These are phyloP conservation scores for Subacronicta megacephala DNA, from an alignment of 2,888 invertebrate genomes.

Conservation along the genomic window DNA sequence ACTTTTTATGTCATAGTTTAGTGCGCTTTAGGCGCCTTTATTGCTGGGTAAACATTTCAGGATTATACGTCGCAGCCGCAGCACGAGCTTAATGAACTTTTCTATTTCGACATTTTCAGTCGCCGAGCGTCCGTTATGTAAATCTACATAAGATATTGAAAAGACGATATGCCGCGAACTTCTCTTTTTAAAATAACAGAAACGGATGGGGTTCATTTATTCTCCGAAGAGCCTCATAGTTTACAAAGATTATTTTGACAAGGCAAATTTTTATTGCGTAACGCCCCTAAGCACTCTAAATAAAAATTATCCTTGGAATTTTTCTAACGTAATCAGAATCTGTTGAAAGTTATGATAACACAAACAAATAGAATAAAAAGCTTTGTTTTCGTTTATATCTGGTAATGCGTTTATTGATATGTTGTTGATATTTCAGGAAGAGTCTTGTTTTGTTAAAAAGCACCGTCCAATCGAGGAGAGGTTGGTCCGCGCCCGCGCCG, in stretches of 20 bases:
- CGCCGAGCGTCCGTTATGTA: slow-evolving; percentile 28
- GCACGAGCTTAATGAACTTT: slow-evolving; percentile 65
- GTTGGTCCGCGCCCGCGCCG: slow-evolving; percentile 69
- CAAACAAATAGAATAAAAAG: slow-evolving; percentile 71
- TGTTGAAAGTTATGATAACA: slow-evolving; percentile 65
- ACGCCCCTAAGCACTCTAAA: slow-evolving; percentile 43
- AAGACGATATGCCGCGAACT: slow-evolving; percentile 14
- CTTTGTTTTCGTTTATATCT: slow-evolving; percentile 67
- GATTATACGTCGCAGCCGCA: slow-evolving; percentile 74
- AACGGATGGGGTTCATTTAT: slow-evolving; percentile 35
- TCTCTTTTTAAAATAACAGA: slow-evolving; percentile 25
- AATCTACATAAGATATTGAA: slow-evolving; percentile 30
- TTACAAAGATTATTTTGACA: slow-evolving; percentile 49
- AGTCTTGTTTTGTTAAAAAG: slow-evolving; percentile 81
- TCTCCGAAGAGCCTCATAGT: slow-evolving; percentile 51
- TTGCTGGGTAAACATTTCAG: slow-evolving; percentile 85
- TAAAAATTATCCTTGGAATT: slow-evolving; percentile 53
- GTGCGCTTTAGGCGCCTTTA: slow-evolving; percentile 85
- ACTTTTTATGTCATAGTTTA: slow-evolving; percentile 88
- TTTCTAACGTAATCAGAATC: slow-evolving; percentile 63
- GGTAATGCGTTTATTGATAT: slow-evolving; percentile 71
- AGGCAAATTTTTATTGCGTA: slow-evolving; percentile 44
- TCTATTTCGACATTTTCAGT: slow-evolving; percentile 58
- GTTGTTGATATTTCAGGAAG: slow-evolving; percentile 78
- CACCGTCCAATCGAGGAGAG: slow-evolving; percentile 68